Percentiles rank a stretch among this genome's conserved stretches.
Evolutionary conservation across 2,113 vertebrate species (phyloP).

Genomic region (Ammospiza nelsoni): DNA sequence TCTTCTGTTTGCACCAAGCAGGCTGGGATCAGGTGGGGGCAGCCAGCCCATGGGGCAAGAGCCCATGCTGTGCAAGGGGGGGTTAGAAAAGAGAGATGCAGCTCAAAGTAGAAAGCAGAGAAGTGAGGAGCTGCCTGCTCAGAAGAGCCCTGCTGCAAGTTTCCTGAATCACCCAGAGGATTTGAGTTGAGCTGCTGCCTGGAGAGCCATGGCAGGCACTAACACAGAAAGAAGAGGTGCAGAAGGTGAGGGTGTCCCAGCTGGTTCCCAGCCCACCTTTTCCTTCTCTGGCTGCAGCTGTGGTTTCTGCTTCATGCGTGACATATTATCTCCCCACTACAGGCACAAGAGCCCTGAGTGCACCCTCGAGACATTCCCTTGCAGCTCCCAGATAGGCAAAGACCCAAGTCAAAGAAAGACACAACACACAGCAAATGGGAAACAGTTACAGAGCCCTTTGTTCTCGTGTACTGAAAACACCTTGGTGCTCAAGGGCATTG

Average conservation of each 20-base stretch:
- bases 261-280: background rate
- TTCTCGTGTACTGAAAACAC: background rate
- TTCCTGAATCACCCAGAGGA: background rate
- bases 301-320: background rate
- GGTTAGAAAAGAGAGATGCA: background rate
- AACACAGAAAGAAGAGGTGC: background rate
- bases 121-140: background rate
- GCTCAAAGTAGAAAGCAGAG: background rate
- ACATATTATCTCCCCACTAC: background rate
- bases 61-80: background rate
- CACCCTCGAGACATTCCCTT: background rate
- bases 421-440: background rate
- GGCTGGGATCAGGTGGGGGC: background rate
- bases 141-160: background rate
- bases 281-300: background rate
- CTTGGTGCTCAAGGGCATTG: background rate
- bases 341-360: background rate
- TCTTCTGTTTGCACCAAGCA: background rate
- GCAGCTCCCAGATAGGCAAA: slow-evolving; percentile 18
- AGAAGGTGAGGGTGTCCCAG: background rate
- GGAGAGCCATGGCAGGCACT: background rate
- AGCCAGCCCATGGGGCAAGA: background rate
- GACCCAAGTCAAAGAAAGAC: slow-evolving; percentile 17
- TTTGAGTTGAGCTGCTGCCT: background rate
- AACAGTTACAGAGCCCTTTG: background rate